phyloP scores from a whole-genome alignment of 2,888 invertebrate genomes.

The Cylindroiulus punctatus region DNA sequence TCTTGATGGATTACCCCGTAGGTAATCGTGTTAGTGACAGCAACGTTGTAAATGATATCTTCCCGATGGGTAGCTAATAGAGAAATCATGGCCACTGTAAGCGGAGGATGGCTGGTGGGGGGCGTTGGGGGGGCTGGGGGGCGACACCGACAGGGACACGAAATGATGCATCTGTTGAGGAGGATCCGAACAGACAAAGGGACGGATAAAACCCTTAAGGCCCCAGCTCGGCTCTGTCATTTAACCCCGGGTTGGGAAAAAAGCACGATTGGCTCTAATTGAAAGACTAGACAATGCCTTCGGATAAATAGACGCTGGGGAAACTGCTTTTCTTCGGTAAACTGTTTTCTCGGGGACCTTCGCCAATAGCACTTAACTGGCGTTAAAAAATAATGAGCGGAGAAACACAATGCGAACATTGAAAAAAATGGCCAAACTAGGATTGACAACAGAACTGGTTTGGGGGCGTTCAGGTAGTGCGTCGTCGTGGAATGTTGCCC shows the following conservation, averaged over 20 bases:
- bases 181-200: neutral
- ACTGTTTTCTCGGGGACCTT: neutral
- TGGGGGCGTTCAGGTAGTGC: too few species aligned
- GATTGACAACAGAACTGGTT: too few species aligned
- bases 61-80: slow-evolving; percentile 39
- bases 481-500: too few species aligned
- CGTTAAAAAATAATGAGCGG: too few species aligned
- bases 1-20: slow-evolving; percentile 30
- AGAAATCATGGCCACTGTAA: slow-evolving; percentile 38
- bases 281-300: slow-evolving; percentile 29
- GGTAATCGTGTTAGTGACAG: slow-evolving; percentile 35
- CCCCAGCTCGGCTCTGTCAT: neutral
- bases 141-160: too few species aligned
- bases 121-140: too few species aligned
- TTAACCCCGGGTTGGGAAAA: neutral
- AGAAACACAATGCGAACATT: too few species aligned
- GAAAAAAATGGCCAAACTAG: too few species aligned
- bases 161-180: slow-evolving; percentile 23
- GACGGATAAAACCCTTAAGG: slow-evolving; percentile 28
- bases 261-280: slow-evolving; percentile 2
- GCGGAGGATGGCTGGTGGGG: neutral
- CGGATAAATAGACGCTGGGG: slow-evolving; percentile 31
- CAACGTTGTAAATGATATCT: slow-evolving; percentile 29
- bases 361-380: neutral
- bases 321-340: neutral